Base-by-base conservation (phyloP, 92 coral and sea anemone genomes). In the Diadumene lineata region DNA sequence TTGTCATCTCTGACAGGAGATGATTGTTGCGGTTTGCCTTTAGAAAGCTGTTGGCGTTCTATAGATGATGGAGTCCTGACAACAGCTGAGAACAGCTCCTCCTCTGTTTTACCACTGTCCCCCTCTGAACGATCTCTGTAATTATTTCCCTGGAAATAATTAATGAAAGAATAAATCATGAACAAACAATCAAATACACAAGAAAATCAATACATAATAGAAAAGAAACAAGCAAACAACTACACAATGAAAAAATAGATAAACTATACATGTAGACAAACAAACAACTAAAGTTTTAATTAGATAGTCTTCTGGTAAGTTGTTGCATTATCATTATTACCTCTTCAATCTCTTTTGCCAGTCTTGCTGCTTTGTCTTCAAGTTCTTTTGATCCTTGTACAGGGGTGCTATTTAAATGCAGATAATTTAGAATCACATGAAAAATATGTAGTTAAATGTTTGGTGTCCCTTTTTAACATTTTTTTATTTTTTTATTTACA, bases 301-400 rank as follows among this genome's bases (percentile, higher is more conserved):
- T n/a, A n/a, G n/a, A n/a, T n/a, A n/a, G n/a, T n/a, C n/a, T n/a
- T n/a, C n/a, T n/a, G n/a, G 24, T 8, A 3, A 17, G 31, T 24
- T n/a, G 1, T 16, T 0, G 11, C 1, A 30, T 13, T 1, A 27
- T 31, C 18, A 26, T 44, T 11, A 66, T 31, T 46, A 86, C 91
- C 87, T 86, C 69, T 64, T 86, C 91, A 77, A 86, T 86, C 68
- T 86, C 91, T 10, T 84, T 76, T 22, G 87, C 91, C 28, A 76
- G 50, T 30, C 65, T 71, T 38, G 81, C 91, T 34, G 91, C 91
- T 73, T 65, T 86, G 50, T 67, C 55, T 55, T 86, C 87, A 61
- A 74, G 79, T 43, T 82, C 91, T 28, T 78, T 78, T 18, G 72
- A 78, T 19, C 72, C 75, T 43, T 78, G 51, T 3, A 55, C 53